Evolutionary conservation across 2,888 invertebrate species (phyloP), one percentile per base, ranked within the genome.

Genomic region (Falcaria lacertinaria): DNA sequence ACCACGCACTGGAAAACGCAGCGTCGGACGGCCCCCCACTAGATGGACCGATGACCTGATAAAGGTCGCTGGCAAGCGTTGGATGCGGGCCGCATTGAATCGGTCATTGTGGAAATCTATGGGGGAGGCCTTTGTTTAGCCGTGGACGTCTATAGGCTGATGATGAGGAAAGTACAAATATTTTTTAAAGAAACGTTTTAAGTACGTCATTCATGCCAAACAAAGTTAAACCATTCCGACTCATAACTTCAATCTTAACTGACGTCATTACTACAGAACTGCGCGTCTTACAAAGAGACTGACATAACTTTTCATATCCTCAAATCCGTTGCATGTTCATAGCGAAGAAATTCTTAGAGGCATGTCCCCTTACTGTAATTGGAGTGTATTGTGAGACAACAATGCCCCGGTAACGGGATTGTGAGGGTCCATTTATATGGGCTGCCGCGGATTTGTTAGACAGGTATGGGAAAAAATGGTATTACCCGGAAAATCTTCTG

Each of bases 371-470:
- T 54, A 52, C 47, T 54, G 59, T 71, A 75, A 76, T 74, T 73
- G 73, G 69, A 61, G 66, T 54, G 67, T 67, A 74, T 76, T 74
- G 76, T 76, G 61, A 61, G 57, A 44, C 56, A 59, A 73, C 73
- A 74, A 74, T 72, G 52, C 70, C 47, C 34, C 52, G 58, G 60
- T 69, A 72, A 70, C 62, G 55, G 63, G 64, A 64, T 61, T 53
- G 58, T 51, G 58, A 57, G 61, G 57, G 48, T 57, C 66, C 70
- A 63, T 71, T 69, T 66, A 50, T 65, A 48, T 53, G 50, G 60
- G 57, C 61, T 56, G 64, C 56, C 57, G 45, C 47, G 60, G 56
- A 58, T 64, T 68, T 56, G 46, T 54, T 36, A 54, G 54, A 51
- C 45, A 45, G 51, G 45, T 45, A 51, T 36, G 45, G 41, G 45